Base-by-base conservation (phyloP, 1,140 invertebrate species). In the Arctopsyche grandis region DNA sequence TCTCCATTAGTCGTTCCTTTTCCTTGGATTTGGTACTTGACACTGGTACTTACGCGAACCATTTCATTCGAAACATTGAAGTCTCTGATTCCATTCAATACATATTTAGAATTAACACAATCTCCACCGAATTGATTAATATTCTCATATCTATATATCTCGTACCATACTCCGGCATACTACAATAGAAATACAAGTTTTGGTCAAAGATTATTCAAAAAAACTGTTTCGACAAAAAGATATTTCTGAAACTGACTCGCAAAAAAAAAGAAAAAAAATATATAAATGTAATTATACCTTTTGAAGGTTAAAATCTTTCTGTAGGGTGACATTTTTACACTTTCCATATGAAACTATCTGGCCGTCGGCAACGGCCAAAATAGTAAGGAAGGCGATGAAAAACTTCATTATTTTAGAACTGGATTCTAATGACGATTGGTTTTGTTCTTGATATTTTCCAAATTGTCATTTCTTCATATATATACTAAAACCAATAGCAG, bases 121-220 rank as follows among this genome's bases (percentile, higher is more conserved):
- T 81, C 58, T 26, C 69, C 81, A 75, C 86, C 85, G 7, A 38
- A 48, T 84, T 86, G 85, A 80, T 84, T 85, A 0, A 43, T 19
- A 3, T 81, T 74, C 1, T 84, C 83, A 66, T 88, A 88, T 0
- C 85, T 84, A 69, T 83, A 83, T 9, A 80, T 80, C 16, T 60
- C 76, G 52, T n/a, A n/a, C 19, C 14, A 56, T 56, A 1, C 10
- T 56, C 52, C 52, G 5, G 52, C 10, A 10, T 21, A 56, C 14
- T 56, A n/a, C n/a, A n/a, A n/a, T n/a, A 85, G 79, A 66, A 70
- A n/a, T n/a, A n/a, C n/a, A n/a, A n/a, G n/a, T n/a, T n/a, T n/a
- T n/a, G n/a, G n/a, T n/a, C n/a, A n/a, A n/a, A n/a, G n/a, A n/a
- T n/a, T n/a, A n/a, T n/a, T n/a, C n/a, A n/a, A n/a, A n/a, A n/a